Conservation (phyloP, 2,888 invertebrate genomes). For the Cephus pygmeus region DNA sequence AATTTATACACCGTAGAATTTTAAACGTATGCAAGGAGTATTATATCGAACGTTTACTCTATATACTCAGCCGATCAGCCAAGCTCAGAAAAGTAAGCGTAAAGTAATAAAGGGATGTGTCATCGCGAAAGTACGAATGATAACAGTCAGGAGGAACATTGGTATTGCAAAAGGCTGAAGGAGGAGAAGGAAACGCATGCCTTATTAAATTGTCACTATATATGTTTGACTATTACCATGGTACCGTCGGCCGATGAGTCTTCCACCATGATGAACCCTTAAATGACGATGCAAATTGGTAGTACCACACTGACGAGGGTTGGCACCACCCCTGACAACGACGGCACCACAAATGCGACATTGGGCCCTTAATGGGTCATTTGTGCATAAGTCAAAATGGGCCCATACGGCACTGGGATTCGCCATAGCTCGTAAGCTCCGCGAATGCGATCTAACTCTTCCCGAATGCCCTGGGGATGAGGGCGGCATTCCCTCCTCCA, state of each 20-base stretch:
- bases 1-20: neutral
- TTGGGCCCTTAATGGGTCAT: conserved; percentile 61
- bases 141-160: neutral
- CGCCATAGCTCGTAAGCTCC: conserved; percentile 62
- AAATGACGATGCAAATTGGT: conserved; percentile 63
- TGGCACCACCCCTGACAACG: conserved; percentile 62
- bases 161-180: neutral
- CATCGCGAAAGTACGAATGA: neutral
- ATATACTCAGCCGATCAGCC: neutral
- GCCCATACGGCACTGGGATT: conserved; percentile 65
- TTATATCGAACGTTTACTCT: neutral
- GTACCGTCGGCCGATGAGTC: conserved; percentile 61
- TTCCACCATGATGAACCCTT: conserved; percentile 62
- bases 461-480: conserved; percentile 29
- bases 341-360: conserved; percentile 63
- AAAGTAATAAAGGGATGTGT: neutral
- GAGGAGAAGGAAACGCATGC: neutral
- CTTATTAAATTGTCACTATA: neutral
- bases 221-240: conserved; percentile 50
- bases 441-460: conserved; percentile 60
- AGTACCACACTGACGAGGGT: conserved; percentile 63
- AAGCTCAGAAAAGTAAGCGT: neutral
- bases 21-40: neutral
- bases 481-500: conserved; percentile 44
- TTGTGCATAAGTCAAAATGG: conserved; percentile 61